Base-by-base conservation (phyloP, 2,888 invertebrate species). In the Cryptocephalus moraei region DNA sequence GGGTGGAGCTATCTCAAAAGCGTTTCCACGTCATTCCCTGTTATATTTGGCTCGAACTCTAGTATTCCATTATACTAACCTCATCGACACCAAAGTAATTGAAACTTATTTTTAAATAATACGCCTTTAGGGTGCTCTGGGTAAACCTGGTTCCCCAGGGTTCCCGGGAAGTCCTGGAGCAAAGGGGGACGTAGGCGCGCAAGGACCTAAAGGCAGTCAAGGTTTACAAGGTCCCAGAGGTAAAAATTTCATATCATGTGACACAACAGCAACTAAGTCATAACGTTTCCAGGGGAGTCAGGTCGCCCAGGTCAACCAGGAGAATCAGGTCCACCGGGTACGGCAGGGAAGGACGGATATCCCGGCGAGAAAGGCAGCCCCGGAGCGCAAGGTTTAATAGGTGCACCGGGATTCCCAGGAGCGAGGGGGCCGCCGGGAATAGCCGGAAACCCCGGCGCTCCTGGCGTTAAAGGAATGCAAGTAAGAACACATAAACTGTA, bases 81-180 rank as follows among this genome's bases (percentile, higher is more conserved):
- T 22, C 6, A 2, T 22, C 22, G 3, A 22, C 2, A 22, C 6
- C 6, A 22, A 22, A 22, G 6, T 22, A 22, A 22, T 22, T 22
- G 22, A 22, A 39, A 44, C 49, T 44, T 13, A 52, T 67, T 65
- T 3, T 53, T 22, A 22, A 22, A 22, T 22, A 22, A 4, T 6
- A n/a, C n/a, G n/a, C n/a, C n/a, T n/a, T 2, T 22, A 86, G 81
- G 91, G 91, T 34, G 76, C 82, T 32, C 72, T 83, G 44, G 92
- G 92, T 1, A 90, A 91, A 71, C 74, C 86, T 13, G 92, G 91
- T 3, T 74, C 88, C 11, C 88, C 90, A 22, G 92, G 92, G 2
- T 88, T 90, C 62, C 86, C 89, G 8, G 92, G 92, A 32, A 76
- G 76, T 52, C 82, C 86, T 22, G 91, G 91, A 3, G 71, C 80